Base-by-base conservation (phyloP, 2,888 invertebrate genomes). In the Heliconius hortense region DNA sequence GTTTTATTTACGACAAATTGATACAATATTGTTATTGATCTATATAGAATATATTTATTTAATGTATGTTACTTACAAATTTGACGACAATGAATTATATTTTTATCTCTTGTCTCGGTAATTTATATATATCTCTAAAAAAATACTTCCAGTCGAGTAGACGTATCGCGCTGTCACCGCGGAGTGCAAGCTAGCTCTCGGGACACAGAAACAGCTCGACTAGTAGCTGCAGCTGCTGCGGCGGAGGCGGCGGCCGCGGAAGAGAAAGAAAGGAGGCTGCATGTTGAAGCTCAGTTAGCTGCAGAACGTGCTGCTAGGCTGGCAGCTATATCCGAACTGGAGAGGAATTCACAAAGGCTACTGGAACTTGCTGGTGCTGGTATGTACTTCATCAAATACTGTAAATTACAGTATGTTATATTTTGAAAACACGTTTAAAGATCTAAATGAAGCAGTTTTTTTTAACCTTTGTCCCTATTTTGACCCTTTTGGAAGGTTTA, bases 301-400 rank as follows among this genome's bases (percentile, higher is more conserved):
- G 96, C 96, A 21, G 97, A 97, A 83, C 94, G 95, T 4, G 95
- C 96, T 15, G 97, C 97, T 76, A 95, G 97, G 74, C 94, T 96
- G n/a, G 96, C 96, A 5, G 96, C 97, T 76, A 95, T 96, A 83
- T 95, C 96, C 24, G 97, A 97, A 87, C 89, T 97, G 67, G 96
- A 96, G 81, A 94, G 95, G 79, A 97, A 97, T 86, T 96, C 97
- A 28, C 95, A 96, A 82, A 92, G 97, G 72, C 95, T 97, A 62
- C 90, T 97, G 80, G 96, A 95, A 64, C 93, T 95, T 82, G 93
- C 89, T 85, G 89, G 95, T 81, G 87, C 90, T 84, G 88, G 95
- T 95, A 76, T 92, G 79, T 69, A 56, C 8, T 31, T 24, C 39
- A 7, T 7, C 5, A 64, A 31, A 64, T n/a, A 10, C 8, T 39